Conservation (phyloP, 2,888 invertebrate species). For the Oscheius sp. region DNA sequence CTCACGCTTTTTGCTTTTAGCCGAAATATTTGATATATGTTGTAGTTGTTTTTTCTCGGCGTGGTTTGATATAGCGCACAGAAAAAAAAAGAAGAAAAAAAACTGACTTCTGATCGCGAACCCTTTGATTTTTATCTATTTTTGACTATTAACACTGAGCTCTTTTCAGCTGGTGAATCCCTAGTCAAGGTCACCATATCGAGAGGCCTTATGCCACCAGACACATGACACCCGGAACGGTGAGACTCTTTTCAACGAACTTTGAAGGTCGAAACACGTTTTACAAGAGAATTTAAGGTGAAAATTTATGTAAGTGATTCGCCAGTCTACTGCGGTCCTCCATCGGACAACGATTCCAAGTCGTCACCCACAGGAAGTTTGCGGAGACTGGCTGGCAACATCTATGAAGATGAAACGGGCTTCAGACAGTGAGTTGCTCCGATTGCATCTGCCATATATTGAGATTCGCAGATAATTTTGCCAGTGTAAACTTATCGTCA, state of each 20-base stretch:
- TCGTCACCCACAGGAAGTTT: background rate
- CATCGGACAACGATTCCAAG: background rate
- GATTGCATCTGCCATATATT: no score
- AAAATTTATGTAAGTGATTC: conserved; percentile 19
- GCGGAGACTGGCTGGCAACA: background rate
- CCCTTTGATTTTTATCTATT: no score
- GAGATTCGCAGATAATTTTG: no score
- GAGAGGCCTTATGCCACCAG: conserved; percentile 5
- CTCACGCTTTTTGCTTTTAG: no score
- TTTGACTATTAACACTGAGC: background rate
- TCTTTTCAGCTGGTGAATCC: conserved; percentile 3
- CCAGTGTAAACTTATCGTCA: no score
- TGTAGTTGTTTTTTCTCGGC: no score
- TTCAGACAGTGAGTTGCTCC: conserved; percentile 28
- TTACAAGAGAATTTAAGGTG: conserved; percentile 17
- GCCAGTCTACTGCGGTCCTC: conserved; percentile 3
- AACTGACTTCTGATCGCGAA: no score
- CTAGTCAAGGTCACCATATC: conserved; percentile 15
- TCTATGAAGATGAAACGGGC: conserved; percentile 32
- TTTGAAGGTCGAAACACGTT: background rate
- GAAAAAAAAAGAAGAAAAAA: no score
- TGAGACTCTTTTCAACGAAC: background rate
- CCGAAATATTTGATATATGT: no score
- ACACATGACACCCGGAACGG: conserved; percentile 32
- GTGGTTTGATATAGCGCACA: no score